A percentile compares a stretch with the other conserved stretches of the same genome.
Evolutionary conservation across 2,888 invertebrate genomes (phyloP).

Genomic region (Cephus rjabovi): DNA sequence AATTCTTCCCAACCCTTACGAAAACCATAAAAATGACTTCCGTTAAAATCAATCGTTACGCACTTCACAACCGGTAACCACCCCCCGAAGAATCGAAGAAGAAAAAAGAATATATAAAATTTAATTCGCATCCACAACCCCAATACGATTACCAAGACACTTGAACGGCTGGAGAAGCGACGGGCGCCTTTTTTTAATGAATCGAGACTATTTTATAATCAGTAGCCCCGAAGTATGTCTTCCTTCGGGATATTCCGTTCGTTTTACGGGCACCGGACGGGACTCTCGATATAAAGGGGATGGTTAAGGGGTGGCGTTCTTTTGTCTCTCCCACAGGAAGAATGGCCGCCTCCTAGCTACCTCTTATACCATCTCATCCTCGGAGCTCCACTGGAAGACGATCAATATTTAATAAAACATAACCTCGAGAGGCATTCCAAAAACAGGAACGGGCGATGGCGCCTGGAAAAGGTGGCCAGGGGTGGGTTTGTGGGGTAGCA

Average conservation of each 20-base stretch:
- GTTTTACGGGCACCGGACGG: not conserved
- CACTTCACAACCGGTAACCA: not conserved
- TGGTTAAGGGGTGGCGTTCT: not conserved
- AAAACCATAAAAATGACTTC: too few relatives aligned
- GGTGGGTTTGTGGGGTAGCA: too few relatives aligned
- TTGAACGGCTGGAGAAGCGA: not conserved
- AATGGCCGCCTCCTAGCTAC: not conserved
- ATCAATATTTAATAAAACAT: slow-evolving; percentile 34
- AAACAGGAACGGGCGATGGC: slow-evolving; percentile 2
- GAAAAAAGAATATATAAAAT: not conserved
- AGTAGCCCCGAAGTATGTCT: not conserved
- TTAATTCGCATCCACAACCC: not conserved
- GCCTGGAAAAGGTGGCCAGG: not conserved
- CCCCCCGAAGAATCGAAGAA: not conserved
- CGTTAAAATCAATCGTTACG: not conserved
- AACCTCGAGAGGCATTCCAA: slow-evolving; percentile 11
- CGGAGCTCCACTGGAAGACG: not conserved
- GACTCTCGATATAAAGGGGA: not conserved
- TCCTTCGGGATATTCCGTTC: not conserved
- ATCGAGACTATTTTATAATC: not conserved
- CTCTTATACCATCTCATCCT: not conserved
- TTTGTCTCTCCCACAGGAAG: not conserved
- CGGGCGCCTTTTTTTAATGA: not conserved
- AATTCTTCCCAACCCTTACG: not conserved
- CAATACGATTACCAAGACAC: not conserved